phyloP scores from a whole-genome alignment of 2,113 vertebrate species.

The Stictonetta naevosa region DNA sequence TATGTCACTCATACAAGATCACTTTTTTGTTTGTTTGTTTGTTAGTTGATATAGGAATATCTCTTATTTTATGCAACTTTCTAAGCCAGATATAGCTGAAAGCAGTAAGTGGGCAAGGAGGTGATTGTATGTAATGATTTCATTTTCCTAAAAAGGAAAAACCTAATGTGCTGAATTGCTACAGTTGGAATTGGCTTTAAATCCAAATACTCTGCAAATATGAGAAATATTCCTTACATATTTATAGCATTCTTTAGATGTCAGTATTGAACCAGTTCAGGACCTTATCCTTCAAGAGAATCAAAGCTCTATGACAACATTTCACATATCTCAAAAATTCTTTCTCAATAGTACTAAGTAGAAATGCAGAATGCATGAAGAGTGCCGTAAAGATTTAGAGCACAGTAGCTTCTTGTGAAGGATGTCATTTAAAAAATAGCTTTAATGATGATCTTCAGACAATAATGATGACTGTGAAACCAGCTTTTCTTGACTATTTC shows the following conservation, averaged over 20 bases:
- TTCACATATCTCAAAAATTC: not conserved
- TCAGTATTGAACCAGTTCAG: not conserved
- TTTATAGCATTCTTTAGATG: not conserved
- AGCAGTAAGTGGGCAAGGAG: not conserved
- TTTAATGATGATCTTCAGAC: constrained; percentile 32
- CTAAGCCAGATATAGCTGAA: not conserved
- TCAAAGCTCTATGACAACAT: not conserved
- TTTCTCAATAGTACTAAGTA: not conserved
- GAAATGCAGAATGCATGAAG: not conserved
- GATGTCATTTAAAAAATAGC: not conserved
- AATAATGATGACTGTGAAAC: constrained; percentile 34
- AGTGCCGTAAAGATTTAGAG: not conserved
- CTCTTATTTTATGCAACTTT: not conserved
- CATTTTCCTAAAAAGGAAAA: not conserved
- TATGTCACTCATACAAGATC: not conserved
- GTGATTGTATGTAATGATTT: not conserved
- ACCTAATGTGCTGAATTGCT: not conserved
- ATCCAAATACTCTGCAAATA: not conserved
- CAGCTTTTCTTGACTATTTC: not conserved
- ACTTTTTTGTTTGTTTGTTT: not conserved
- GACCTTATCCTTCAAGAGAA: not conserved
- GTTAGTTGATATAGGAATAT: not conserved
- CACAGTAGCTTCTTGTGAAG: constrained; percentile 21
- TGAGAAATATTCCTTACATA: not conserved
- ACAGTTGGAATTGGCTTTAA: not conserved